These are phyloP conservation scores for Eumaeus atala DNA, from an alignment of 1,140 invertebrate genomes.

Conservation along the genomic window DNA sequence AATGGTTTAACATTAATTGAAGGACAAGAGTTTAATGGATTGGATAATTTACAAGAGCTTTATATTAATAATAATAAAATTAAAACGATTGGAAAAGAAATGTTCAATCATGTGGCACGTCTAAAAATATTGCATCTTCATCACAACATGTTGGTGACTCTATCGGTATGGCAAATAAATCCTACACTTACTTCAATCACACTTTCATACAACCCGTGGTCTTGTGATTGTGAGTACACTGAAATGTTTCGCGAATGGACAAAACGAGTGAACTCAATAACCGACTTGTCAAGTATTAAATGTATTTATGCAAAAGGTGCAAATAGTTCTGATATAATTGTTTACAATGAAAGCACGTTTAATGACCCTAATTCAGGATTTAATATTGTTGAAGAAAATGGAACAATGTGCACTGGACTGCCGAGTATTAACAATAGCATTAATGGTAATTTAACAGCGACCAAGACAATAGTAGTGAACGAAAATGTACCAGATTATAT, in stretches of 20 bases:
- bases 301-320: slow-evolving; percentile 78
- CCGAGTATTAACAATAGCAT: slow-evolving; percentile 80
- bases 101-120: slow-evolving; percentile 82
- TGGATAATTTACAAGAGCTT: slow-evolving; percentile 86
- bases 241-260: slow-evolving; percentile 87
- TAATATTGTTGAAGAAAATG: slow-evolving; percentile 73
- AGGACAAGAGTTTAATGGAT: slow-evolving; percentile 87
- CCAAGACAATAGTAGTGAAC: slow-evolving; percentile 81
- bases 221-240: slow-evolving; percentile 89
- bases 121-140: slow-evolving; percentile 84
- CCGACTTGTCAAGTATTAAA: slow-evolving; percentile 77
- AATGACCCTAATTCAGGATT: slow-evolving; percentile 76
- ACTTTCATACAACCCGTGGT: slow-evolving; percentile 88
- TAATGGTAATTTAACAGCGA: slow-evolving; percentile 79
- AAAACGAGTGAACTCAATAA: slow-evolving; percentile 77
- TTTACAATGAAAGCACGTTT: slow-evolving; percentile 75
- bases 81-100: slow-evolving; percentile 82
- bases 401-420: slow-evolving; percentile 76
- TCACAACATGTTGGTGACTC: slow-evolving; percentile 83
- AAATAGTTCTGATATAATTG: slow-evolving; percentile 71
- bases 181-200: slow-evolving; percentile 80
- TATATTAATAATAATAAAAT: slow-evolving; percentile 91
- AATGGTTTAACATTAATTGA: slow-evolving; percentile 84
- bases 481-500: slow-evolving; percentile 86
- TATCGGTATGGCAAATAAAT: slow-evolving; percentile 85